phyloP scores from a whole-genome alignment of 2,113 vertebrate genomes.

The Perca schrenkii region DNA sequence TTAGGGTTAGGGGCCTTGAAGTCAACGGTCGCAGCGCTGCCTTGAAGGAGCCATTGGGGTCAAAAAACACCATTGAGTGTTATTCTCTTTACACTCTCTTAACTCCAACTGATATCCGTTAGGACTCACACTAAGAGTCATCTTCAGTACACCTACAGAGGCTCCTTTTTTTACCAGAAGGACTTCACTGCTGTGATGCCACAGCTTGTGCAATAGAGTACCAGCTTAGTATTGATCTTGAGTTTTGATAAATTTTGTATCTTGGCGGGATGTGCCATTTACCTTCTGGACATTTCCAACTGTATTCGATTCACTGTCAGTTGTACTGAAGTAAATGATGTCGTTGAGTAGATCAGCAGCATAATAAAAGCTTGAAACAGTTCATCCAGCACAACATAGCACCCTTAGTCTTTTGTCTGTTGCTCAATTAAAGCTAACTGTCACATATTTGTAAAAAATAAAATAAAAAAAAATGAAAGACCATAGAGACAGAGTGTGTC shows the following conservation, averaged over 20 bases:
- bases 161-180: background rate
- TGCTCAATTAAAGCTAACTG: background rate
- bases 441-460: background rate
- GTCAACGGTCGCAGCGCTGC: too few species aligned
- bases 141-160: background rate
- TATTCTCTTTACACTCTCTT: background rate
- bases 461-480: background rate
- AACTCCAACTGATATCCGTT: background rate
- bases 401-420: background rate
- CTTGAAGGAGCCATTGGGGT: too few species aligned
- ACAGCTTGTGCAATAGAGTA: background rate
- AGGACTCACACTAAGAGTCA: background rate
- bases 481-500: too few species aligned
- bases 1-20: too few species aligned
- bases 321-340: background rate
- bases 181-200: background rate
- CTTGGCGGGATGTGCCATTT: background rate
- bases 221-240: slow-evolving; percentile 14
- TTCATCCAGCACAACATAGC: background rate
- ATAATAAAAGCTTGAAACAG: background rate
- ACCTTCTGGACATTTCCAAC: background rate
- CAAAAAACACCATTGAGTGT: too few species aligned
- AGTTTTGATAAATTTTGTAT: slow-evolving; percentile 12
- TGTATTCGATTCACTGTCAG: background rate
- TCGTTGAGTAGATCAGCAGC: background rate